A percentile compares a stretch with the other conserved stretches of the same genome.
Evolutionary conservation across 2,888 invertebrate genomes (phyloP).

Genomic region (Idaea aversata): DNA sequence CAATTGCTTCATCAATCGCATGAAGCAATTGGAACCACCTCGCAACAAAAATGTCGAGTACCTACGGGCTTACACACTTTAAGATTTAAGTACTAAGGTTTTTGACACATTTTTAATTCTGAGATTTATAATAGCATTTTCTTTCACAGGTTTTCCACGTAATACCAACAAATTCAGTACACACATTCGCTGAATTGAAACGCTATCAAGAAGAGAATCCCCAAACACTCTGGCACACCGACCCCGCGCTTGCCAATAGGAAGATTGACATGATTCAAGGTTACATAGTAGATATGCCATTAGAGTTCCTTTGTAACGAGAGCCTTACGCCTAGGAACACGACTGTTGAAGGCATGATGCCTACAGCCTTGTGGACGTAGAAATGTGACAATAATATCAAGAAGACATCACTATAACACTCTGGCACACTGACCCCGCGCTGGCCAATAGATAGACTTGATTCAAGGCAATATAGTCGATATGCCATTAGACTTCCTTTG

Average conservation of each 20-base stretch:
- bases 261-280: slow-evolving; percentile 90
- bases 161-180: slow-evolving; percentile 90
- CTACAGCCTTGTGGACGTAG: slow-evolving; percentile 94
- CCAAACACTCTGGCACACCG: slow-evolving; percentile 84
- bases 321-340: slow-evolving; percentile 89
- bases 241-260: slow-evolving; percentile 86
- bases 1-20: no score
- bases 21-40: no score
- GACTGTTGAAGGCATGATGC: slow-evolving; percentile 95
- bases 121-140: not conserved
- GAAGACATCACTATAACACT: slow-evolving; percentile 83
- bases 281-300: slow-evolving; percentile 92
- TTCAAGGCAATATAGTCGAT: slow-evolving; percentile 93
- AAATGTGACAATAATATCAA: not conserved
- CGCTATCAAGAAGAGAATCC: slow-evolving; percentile 85
- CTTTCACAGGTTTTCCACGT: slow-evolving; percentile 88
- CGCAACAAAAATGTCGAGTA: no score
- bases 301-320: slow-evolving; percentile 94
- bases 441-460: slow-evolving; percentile 81
- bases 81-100: not conserved
- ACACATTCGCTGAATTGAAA: slow-evolving; percentile 87
- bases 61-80: no score
- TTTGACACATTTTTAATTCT: not conserved
- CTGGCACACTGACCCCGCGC: slow-evolving; percentile 85
- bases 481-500: slow-evolving; percentile 94